Conservation (phyloP, 2,888 invertebrate genomes). For the Netelia inedita region DNA sequence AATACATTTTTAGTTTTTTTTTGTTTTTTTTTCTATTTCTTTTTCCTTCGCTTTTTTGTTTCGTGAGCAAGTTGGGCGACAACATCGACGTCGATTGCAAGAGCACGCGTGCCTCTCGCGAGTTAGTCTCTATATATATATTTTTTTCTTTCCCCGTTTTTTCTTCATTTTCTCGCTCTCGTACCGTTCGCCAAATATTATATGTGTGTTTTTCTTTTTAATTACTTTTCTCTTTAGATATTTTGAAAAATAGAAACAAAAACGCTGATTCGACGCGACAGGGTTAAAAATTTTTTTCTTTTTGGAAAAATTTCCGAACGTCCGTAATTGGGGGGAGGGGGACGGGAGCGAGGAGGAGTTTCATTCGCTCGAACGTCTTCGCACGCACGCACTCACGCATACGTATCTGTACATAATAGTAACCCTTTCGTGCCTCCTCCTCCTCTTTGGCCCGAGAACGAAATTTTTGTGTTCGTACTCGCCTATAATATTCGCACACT, state of each 20-base stretch:
- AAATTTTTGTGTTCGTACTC: slow-evolving; percentile 26
- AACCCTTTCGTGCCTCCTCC: slow-evolving; percentile 13
- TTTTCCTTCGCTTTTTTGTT: not conserved
- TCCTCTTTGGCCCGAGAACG: slow-evolving; percentile 20
- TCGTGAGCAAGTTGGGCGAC: slow-evolving; percentile 47
- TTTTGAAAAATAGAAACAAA: no score
- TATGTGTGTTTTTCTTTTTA: not conserved
- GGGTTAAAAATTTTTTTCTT: not conserved
- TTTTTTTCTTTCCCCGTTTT: not conserved
- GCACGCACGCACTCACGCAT: slow-evolving; percentile 21
- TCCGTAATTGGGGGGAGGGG: not conserved
- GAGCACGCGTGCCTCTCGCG: slow-evolving; percentile 12
- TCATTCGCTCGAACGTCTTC: not conserved
- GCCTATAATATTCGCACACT: not conserved
- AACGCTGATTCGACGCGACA: no score
- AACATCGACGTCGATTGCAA: slow-evolving; percentile 9
- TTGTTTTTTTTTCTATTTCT: slow-evolving; percentile 67
- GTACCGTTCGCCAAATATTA: slow-evolving; percentile 10
- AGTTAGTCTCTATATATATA: slow-evolving; percentile 1
- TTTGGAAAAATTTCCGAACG: slow-evolving; percentile 3
- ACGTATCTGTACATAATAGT: slow-evolving; percentile 62
- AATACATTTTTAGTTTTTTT: slow-evolving; percentile 76
- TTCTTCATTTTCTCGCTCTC: slow-evolving; percentile 28
- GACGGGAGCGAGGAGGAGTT: slow-evolving; percentile 38
- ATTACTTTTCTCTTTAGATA: no score